Percentiles rank a stretch among this genome's conserved stretches.
Conservation (phyloP, 2,888 invertebrate genomes). For the Limnephilus auricula region DNA sequence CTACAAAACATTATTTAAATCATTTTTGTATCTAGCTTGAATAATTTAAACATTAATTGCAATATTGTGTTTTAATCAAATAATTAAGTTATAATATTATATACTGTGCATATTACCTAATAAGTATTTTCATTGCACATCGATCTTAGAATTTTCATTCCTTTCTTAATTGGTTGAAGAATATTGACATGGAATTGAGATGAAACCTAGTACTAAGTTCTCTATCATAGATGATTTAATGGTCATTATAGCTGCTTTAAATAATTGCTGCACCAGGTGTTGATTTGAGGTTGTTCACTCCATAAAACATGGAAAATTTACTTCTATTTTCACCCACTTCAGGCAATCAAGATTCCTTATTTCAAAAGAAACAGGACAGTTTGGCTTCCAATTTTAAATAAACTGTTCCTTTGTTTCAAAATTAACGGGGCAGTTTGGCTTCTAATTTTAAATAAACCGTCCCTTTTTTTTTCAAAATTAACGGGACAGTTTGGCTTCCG, state of each 20-base stretch:
- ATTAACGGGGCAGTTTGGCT: too few species aligned
- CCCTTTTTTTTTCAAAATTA: too few species aligned
- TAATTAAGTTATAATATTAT: background rate
- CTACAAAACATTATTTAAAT: background rate
- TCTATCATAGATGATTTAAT: slow-evolving; percentile 7
- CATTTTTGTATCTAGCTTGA: background rate
- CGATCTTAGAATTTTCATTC: background rate
- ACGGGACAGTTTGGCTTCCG: too few species aligned
- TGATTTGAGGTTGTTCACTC: background rate
- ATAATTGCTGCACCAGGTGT: background rate
- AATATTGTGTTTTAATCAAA: background rate
- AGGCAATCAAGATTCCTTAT: too few species aligned
- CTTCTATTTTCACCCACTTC: background rate
- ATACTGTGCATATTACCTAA: background rate
- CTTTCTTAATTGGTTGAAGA: background rate
- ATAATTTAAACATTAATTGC: background rate
- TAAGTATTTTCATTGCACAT: background rate
- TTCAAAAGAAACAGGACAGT: too few species aligned
- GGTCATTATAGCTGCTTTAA: slow-evolving; percentile 13
- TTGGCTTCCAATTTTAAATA: too few species aligned
- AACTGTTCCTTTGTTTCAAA: too few species aligned
- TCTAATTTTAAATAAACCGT: too few species aligned
- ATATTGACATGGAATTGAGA: slow-evolving; percentile 4
- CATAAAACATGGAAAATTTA: background rate
- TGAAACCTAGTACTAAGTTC: background rate